Conservation (phyloP, 2,888 invertebrate species). For the Drosophila tanythrix region DNA sequence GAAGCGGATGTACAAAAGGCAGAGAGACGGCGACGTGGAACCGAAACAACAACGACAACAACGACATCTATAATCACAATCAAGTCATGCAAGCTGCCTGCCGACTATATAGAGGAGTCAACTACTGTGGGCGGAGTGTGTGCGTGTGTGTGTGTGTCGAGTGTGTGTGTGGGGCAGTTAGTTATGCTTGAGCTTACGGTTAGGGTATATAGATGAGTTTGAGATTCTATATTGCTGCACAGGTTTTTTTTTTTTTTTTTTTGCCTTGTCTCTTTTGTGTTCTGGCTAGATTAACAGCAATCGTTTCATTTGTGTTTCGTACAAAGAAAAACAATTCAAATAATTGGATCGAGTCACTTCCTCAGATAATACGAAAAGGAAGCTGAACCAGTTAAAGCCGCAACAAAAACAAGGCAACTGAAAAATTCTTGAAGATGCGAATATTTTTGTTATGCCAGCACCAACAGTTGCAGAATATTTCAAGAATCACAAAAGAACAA, state of each 20-base stretch:
- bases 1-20: constrained; percentile 82
- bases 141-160: constrained; percentile 5
- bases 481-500: constrained; percentile 16
- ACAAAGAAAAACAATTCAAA: neutral
- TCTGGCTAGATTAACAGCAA: constrained; percentile 15
- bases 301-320: constrained; percentile 6
- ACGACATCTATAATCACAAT: constrained; percentile 81
- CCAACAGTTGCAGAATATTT: constrained; percentile 45
- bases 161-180: constrained; percentile 23
- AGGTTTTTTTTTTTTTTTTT: neutral
- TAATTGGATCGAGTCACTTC: constrained; percentile 48
- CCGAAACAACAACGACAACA: constrained; percentile 45
- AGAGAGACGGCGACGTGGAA: constrained; percentile 42
- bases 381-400: constrained; percentile 8
- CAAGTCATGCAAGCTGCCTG: constrained; percentile 77
- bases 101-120: constrained; percentile 20
- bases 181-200: constrained; percentile 7
- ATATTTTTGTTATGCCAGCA: neutral
- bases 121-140: constrained; percentile 7
- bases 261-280: constrained; percentile 5
- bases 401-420: constrained; percentile 6
- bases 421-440: neutral
- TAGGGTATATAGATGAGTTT: constrained; percentile 1
- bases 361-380: constrained; percentile 39
- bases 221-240: constrained; percentile 3